Base-by-base conservation (phyloP, 2,113 vertebrate genomes). In the Oryzias celebensis region DNA sequence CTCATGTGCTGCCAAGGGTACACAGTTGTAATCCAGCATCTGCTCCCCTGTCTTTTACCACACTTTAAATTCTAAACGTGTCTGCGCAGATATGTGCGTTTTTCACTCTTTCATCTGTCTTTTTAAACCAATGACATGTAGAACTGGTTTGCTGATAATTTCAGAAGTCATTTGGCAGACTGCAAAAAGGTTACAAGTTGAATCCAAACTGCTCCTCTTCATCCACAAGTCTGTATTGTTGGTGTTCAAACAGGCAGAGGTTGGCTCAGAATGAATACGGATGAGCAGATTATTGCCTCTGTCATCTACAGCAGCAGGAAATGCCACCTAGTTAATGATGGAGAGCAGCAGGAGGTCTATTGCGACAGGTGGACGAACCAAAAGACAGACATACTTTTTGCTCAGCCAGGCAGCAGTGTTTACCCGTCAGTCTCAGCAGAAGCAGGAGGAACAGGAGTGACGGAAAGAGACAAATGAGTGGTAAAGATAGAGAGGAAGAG, bases 231-330 rank as follows among this genome's bases (percentile, higher is more conserved):
- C 5, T 59, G 52, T n/a, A 42, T 22, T n/a, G 42, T n/a, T 18
- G n/a, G 14, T 13, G 50, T 53, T n/a, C 59, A 42, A 26, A 60
- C 47, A 45, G 58, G 28, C 10, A 53, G 22, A 59, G 14, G 56
- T 20, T 49, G 2, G 17, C 24, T 42, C 15, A 13, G 16, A 60
- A 31, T 67, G 18, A 52, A 71, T 53, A 18, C 62, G 77, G 73
- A 82, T 82, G 70, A 84, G 57, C 62, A 65, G 65, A 67, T 73
- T 68, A 84, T 80, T 71, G 65, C 73, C 20, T 68, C 62, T 54
- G 74, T 73, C 65, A 43, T 42, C 31, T 28, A 44, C 6, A 44
- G n/a, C 46, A 16, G 70, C 58, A 58, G 64, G 49, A 77, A 65
- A 58, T 26, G 15, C 31, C 12, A 20, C 52, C 44, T 24, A 45